These are phyloP conservation scores for Yponomeuta plumbellus DNA, from an alignment of 2,888 invertebrate species.

Conservation along the genomic window DNA sequence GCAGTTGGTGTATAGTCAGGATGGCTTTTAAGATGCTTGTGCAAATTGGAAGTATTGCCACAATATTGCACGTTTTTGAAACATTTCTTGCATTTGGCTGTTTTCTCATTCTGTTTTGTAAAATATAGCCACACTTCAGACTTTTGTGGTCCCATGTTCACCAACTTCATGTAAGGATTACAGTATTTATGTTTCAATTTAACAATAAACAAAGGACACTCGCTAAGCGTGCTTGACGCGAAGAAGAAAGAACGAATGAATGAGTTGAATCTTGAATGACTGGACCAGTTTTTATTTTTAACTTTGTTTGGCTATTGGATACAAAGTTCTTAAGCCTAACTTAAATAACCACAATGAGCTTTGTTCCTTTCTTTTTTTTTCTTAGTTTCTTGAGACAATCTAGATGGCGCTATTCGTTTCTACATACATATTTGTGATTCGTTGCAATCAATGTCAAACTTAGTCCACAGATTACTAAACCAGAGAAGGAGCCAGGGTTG, in stretches of 20 bases:
- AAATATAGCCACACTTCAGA: conserved; percentile 16
- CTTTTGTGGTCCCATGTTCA: conserved; percentile 13
- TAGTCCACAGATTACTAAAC: too few relatives aligned
- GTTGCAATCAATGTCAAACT: too few relatives aligned
- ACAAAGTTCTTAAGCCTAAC: too few relatives aligned
- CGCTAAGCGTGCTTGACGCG: background rate
- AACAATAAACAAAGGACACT: background rate
- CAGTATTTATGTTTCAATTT: background rate
- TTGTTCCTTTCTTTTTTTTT: too few relatives aligned
- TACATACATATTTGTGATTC: too few relatives aligned
- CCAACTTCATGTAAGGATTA: background rate
- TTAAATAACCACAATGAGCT: too few relatives aligned
- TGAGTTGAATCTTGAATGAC: too few relatives aligned
- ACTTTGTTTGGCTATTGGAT: too few relatives aligned
- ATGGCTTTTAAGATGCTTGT: conserved; percentile 17
- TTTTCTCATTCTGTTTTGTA: conserved; percentile 13
- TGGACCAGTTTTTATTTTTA: too few relatives aligned
- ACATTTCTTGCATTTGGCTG: conserved; percentile 16
- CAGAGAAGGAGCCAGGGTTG: too few relatives aligned
- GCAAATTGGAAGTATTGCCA: conserved; percentile 19
- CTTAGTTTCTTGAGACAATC: too few relatives aligned
- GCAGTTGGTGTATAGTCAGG: conserved; percentile 15
- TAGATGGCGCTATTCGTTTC: too few relatives aligned
- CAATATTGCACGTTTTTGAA: conserved; percentile 14
- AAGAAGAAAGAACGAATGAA: background rate